A percentile compares a stretch with the other conserved stretches of the same genome.
Evolutionary conservation across 2,797 vertebrate species (phyloP).

Genomic region (Tinamus major): DNA sequence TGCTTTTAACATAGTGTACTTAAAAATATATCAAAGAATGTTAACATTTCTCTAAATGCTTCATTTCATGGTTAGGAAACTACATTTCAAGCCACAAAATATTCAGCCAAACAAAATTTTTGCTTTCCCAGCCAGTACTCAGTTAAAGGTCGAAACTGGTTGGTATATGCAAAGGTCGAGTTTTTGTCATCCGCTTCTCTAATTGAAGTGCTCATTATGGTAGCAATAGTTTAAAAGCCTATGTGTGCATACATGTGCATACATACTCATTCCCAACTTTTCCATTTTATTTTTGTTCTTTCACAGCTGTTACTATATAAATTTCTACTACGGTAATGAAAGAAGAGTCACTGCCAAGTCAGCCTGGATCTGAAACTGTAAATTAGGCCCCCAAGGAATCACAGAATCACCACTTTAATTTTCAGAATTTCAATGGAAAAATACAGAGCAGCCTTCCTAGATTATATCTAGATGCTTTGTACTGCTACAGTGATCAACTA

Average conservation of each 20-base stretch:
- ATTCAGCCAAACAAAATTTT: neutral
- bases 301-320: conserved; percentile 28
- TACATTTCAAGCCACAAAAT: neutral
- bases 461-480: neutral
- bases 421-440: neutral
- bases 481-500: neutral
- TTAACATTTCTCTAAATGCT: neutral
- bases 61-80: neutral
- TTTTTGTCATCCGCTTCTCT: neutral
- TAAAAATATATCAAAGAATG: neutral
- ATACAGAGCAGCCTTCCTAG: neutral
- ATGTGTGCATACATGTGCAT: neutral
- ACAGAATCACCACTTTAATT: conserved; percentile 54
- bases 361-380: conserved; percentile 12
- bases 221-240: neutral
- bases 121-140: neutral
- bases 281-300: conserved; percentile 20
- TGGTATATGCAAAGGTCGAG: neutral
- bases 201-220: neutral
- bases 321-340: conserved; percentile 21
- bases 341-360: conserved; percentile 30
- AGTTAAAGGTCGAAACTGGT: conserved; percentile 1
- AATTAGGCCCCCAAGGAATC: conserved; percentile 47
- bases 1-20: neutral
- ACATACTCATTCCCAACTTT: neutral